phyloP scores from a whole-genome alignment of 2,888 invertebrate genomes.

The Watsonalla binaria region DNA sequence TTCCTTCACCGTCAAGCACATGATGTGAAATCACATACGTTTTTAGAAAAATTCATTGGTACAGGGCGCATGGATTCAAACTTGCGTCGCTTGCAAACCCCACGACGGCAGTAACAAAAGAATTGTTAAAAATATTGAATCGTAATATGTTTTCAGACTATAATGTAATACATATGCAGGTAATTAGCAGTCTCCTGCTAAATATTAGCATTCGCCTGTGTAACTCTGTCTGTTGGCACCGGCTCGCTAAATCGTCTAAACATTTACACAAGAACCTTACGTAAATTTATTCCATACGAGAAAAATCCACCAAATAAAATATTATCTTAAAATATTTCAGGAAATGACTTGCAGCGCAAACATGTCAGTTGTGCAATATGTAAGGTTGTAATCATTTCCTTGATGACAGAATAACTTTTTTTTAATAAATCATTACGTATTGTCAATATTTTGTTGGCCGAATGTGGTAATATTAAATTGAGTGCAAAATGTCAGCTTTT shows the following conservation, averaged over 20 bases:
- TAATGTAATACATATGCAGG: not conserved
- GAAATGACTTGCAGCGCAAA: constrained; percentile 1
- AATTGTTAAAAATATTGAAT: too few relatives aligned
- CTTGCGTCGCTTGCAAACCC: too few relatives aligned
- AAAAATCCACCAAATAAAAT: not conserved
- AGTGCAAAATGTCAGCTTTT: not conserved
- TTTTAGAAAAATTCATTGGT: too few relatives aligned
- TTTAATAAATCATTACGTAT: not conserved
- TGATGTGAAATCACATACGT: too few relatives aligned
- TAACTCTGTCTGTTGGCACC: constrained; percentile 19
- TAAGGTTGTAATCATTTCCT: not conserved
- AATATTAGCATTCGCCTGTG: constrained; percentile 23
- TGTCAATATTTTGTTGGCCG: not conserved
- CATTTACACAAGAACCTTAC: not conserved
- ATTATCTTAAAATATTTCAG: not conserved
- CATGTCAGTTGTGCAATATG: not conserved
- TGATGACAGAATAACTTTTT: not conserved
- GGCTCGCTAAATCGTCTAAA: constrained; percentile 29
- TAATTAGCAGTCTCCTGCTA: constrained; percentile 26
- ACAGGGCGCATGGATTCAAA: too few relatives aligned
- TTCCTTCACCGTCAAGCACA: too few relatives aligned
- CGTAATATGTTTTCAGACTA: not conserved
- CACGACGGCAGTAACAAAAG: too few relatives aligned
- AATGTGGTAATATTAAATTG: not conserved
- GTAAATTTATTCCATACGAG: not conserved